These are phyloP conservation scores for Allygus modestus DNA, from an alignment of 2,888 invertebrate genomes.

Conservation along the genomic window DNA sequence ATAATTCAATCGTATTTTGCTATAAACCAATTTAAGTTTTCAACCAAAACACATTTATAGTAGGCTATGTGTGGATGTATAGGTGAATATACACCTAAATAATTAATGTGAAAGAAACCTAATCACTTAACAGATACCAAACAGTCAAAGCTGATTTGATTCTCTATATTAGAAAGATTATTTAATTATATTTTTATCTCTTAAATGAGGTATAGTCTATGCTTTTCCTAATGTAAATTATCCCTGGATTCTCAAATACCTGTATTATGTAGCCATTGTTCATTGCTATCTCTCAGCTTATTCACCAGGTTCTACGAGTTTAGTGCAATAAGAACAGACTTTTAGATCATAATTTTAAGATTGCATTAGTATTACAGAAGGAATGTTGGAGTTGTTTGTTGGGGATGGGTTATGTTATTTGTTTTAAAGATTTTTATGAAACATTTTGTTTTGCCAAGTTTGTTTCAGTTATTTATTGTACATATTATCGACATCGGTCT, in stretches of 20 bases:
- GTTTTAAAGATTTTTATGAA: conserved; percentile 25
- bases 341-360: neutral
- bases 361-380: conserved; percentile 24
- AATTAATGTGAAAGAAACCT: too few species aligned
- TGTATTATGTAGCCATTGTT: neutral
- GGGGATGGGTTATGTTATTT: conserved; percentile 39
- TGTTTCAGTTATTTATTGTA: conserved; percentile 31
- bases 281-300: conserved; percentile 4
- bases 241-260: neutral
- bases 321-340: conserved; percentile 19
- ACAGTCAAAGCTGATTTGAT: too few species aligned
- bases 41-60: too few species aligned
- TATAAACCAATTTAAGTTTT: too few species aligned
- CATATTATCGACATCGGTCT: neutral
- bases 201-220: too few species aligned
- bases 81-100: too few species aligned
- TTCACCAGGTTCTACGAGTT: neutral
- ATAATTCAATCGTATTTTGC: too few species aligned
- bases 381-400: conserved; percentile 47
- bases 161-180: too few species aligned
- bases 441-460: conserved; percentile 25
- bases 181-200: too few species aligned
- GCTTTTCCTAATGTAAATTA: neutral
- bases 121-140: too few species aligned
- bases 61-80: too few species aligned